phyloP scores from a whole-genome alignment of 1,140 invertebrate genomes.

The Neuroterus valhalla region DNA sequence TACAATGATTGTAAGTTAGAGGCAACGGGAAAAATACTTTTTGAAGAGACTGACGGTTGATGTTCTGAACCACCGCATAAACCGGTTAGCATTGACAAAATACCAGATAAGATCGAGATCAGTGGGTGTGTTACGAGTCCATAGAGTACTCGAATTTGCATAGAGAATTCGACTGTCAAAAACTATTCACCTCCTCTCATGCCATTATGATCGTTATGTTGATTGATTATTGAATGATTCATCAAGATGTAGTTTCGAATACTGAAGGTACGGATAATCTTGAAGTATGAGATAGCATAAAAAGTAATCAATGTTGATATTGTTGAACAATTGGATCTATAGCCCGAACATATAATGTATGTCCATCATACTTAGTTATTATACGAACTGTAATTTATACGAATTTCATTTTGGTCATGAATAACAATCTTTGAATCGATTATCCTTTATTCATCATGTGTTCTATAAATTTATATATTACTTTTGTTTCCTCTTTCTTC shows the following conservation, averaged over 20 bases:
- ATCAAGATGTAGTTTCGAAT: neutral
- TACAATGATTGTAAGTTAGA: neutral
- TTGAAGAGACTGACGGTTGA: neutral
- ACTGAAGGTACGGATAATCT: no score
- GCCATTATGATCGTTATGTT: neutral
- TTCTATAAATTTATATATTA: no score
- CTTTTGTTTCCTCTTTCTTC: no score
- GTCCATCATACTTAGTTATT: no score
- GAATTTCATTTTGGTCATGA: no score
- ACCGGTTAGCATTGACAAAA: conserved; percentile 56
- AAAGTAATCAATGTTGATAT: no score
- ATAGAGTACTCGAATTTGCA: conserved; percentile 11
- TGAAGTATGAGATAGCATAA: no score
- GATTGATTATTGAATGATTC: neutral
- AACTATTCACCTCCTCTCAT: neutral
- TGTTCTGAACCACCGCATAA: conserved; percentile 7
- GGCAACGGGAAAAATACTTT: conserved; percentile 2
- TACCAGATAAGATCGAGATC: conserved; percentile 50
- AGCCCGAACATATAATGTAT: no score
- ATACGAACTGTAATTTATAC: no score
- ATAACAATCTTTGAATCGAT: no score
- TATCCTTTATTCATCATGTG: no score
- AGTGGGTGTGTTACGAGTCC: conserved; percentile 48
- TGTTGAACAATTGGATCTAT: no score
- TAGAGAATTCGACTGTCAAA: conserved; percentile 8